Evolutionary conservation across 1,140 invertebrate genomes (phyloP).

Genomic region (Galleria mellonella): DNA sequence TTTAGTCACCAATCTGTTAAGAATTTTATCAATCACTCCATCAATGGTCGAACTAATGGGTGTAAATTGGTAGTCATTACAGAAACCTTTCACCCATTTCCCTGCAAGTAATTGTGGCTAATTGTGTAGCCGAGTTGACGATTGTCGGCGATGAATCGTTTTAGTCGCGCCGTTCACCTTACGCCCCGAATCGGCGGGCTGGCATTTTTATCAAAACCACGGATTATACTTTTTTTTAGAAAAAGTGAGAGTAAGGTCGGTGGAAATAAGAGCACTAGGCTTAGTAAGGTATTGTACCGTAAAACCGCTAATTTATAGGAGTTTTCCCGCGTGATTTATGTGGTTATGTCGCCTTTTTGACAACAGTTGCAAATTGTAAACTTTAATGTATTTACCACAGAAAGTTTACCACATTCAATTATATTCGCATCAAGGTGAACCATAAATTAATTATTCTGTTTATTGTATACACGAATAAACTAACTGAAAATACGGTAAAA

Average conservation of each 20-base stretch:
- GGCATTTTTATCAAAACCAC: constrained; percentile 12
- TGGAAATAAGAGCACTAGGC: neutral
- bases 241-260: constrained; percentile 6
- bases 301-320: constrained; percentile 1
- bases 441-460: too few relatives aligned
- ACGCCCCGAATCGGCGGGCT: constrained; percentile 13
- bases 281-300: neutral
- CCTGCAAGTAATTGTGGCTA: constrained; percentile 14
- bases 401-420: too few relatives aligned
- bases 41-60: constrained; percentile 29
- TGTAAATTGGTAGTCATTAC: constrained; percentile 33
- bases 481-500: too few relatives aligned
- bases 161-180: constrained; percentile 7
- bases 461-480: too few relatives aligned
- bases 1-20: constrained; percentile 8
- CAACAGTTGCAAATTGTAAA: too few relatives aligned
- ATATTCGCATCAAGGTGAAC: too few relatives aligned
- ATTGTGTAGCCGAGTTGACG: constrained; percentile 17
- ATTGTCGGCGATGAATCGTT: constrained; percentile 10
- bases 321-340: too few relatives aligned
- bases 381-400: too few relatives aligned
- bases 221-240: constrained; percentile 2
- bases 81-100: constrained; percentile 41
- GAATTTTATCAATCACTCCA: constrained; percentile 23
- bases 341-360: too few relatives aligned